These are phyloP conservation scores for Gryllus bimaculatus DNA, from an alignment of 1,140 invertebrate species.

Conservation along the genomic window DNA sequence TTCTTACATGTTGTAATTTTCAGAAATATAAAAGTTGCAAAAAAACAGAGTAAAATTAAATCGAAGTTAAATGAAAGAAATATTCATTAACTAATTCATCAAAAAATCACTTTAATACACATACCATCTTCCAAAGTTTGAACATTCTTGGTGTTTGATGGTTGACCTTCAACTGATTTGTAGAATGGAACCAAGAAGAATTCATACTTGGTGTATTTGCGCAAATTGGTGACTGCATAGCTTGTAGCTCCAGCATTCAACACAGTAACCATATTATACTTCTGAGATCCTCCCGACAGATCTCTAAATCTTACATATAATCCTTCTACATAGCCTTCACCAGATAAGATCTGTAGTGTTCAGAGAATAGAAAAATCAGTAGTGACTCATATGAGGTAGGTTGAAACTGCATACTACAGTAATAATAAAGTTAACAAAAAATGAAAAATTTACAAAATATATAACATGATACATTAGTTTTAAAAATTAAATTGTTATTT, in stretches of 20 bases:
- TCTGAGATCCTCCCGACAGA: conserved; percentile 49
- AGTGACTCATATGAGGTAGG: no score
- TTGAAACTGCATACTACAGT: no score
- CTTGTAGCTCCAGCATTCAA: conserved; percentile 50
- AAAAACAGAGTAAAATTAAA: neutral
- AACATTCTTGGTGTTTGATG: conserved; percentile 61
- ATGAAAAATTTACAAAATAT: no score
- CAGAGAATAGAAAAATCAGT: neutral
- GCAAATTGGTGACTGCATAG: conserved; percentile 61
- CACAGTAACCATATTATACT: conserved; percentile 61
- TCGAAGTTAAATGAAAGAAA: neutral
- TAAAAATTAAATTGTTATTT: no score
- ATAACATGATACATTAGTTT: no score
- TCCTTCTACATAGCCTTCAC: conserved; percentile 63
- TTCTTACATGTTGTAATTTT: no score
- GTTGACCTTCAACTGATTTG: conserved; percentile 71
- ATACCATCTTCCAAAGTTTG: conserved; percentile 63
- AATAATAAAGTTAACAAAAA: no score
- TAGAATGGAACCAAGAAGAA: conserved; percentile 83
- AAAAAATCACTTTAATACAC: conserved; percentile 25
- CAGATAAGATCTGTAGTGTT: conserved; percentile 38
- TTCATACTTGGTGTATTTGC: conserved; percentile 78
- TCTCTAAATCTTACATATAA: conserved; percentile 88
- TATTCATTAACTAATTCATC: neutral
- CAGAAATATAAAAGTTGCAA: neutral